phyloP scores from a whole-genome alignment of 2,797 vertebrate genomes.

The Allobates femoralis region DNA sequence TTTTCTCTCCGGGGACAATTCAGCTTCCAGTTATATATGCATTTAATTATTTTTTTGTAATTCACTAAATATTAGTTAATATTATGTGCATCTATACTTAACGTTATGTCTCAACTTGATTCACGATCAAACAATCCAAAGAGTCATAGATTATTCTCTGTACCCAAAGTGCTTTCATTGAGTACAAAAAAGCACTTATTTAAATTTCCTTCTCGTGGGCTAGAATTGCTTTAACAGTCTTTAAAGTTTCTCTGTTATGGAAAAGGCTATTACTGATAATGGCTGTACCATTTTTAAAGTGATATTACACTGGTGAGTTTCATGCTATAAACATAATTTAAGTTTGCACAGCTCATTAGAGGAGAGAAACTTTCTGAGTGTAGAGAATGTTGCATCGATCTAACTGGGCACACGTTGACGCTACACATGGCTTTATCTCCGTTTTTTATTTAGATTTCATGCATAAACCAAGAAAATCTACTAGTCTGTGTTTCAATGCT shows the following conservation, averaged over 20 bases:
- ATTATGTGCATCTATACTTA: constrained; percentile 21
- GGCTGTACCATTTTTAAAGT: constrained; percentile 15
- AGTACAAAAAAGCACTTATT: constrained; percentile 43
- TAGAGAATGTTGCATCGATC: background rate
- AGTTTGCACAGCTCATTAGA: background rate
- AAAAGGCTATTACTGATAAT: constrained; percentile 21
- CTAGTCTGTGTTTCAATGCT: background rate
- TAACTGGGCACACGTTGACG: background rate
- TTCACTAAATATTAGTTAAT: constrained; percentile 34
- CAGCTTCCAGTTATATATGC: constrained; percentile 22
- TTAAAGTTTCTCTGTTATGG: constrained; percentile 34
- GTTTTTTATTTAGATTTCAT: background rate
- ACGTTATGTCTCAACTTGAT: constrained; percentile 24
- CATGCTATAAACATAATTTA: background rate
- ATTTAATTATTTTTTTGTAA: constrained; percentile 43
- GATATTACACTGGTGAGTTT: background rate
- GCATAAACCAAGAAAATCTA: background rate
- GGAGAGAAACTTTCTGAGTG: background rate
- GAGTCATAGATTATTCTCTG: constrained; percentile 27
- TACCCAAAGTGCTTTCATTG: constrained; percentile 7
- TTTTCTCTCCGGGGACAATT: constrained; percentile 8
- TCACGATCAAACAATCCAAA: constrained; percentile 10
- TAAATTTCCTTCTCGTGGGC: constrained; percentile 21
- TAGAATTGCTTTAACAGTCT: background rate
- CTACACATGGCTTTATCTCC: background rate